Percentiles rank a stretch among this genome's conserved stretches.
Conservation (phyloP, 2,888 invertebrate species). For the Amiota communis region DNA sequence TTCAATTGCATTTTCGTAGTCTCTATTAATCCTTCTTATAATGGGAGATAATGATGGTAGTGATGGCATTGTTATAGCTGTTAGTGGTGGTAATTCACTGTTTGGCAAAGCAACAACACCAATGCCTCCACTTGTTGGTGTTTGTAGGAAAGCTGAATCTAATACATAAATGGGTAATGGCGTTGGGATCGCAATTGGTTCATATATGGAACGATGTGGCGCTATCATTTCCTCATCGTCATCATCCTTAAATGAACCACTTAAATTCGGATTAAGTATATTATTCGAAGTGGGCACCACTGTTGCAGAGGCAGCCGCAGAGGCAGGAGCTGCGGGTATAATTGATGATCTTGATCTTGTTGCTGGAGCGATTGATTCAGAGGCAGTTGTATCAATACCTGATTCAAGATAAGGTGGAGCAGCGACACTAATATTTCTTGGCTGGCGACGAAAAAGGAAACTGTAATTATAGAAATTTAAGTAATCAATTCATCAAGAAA, state of each 20-base stretch:
- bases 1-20: no score
- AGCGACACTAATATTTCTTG: conserved; percentile 60
- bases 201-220: conserved; percentile 69
- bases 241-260: conserved; percentile 72
- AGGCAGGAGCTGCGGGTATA: no score
- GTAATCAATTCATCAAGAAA: background rate
- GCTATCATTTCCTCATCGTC: conserved; percentile 53
- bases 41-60: no score
- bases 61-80: no score
- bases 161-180: background rate
- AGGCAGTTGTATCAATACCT: conserved; percentile 45
- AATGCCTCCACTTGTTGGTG: conserved; percentile 70
- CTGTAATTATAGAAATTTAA: conserved; percentile 33
- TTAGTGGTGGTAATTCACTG: background rate
- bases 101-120: conserved; percentile 71
- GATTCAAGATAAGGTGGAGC: conserved; percentile 66
- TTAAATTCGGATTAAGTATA: conserved; percentile 73
- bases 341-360: conserved; percentile 21
- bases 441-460: conserved; percentile 52
- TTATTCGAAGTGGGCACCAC: conserved; percentile 69
- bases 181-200: conserved; percentile 60
- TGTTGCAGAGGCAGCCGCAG: conserved; percentile 35
- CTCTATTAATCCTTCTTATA: no score
- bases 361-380: background rate
- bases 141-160: conserved; percentile 69